Conservation (phyloP, 2,797 vertebrate species). For the Sebastes steindachneri region DNA sequence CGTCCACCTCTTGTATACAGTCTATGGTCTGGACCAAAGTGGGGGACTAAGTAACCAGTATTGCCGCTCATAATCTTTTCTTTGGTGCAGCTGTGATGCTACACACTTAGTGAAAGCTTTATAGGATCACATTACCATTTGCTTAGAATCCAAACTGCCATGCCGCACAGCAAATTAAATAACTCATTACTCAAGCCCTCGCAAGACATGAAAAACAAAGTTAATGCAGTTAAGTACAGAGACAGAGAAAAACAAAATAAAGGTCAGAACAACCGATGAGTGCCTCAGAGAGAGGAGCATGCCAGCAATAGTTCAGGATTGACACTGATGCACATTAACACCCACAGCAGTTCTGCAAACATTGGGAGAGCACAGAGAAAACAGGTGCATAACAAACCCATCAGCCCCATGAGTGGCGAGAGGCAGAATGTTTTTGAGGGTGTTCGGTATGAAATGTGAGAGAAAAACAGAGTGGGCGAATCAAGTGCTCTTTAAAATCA, state of each 20-base stretch:
- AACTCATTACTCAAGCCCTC: slow-evolving; percentile 1
- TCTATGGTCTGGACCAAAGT: background rate
- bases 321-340: slow-evolving; percentile 50
- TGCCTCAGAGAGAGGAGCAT: slow-evolving; percentile 15
- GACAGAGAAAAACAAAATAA: slow-evolving; percentile 17
- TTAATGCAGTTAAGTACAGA: slow-evolving; percentile 20
- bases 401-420: slow-evolving; percentile 24
- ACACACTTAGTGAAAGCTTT: background rate
- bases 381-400: slow-evolving; percentile 59
- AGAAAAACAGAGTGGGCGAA: slow-evolving; percentile 34
- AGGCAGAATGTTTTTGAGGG: slow-evolving; percentile 30
- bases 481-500: slow-evolving; percentile 36
- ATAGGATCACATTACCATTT: too few relatives aligned
- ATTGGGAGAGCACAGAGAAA: slow-evolving; percentile 12
- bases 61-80: background rate
- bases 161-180: background rate
- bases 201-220: slow-evolving; percentile 32
- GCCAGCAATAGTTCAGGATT: slow-evolving; percentile 35
- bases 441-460: slow-evolving; percentile 41
- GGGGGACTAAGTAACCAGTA: background rate
- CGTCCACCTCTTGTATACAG: too few relatives aligned
- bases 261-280: slow-evolving; percentile 52
- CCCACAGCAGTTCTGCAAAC: slow-evolving; percentile 63
- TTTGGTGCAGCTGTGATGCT: background rate
- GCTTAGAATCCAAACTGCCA: background rate